Evolutionary conservation across 2,888 invertebrate species (phyloP), one percentile per base, ranked within the genome.

Genomic region (Apodemia duryi): DNA sequence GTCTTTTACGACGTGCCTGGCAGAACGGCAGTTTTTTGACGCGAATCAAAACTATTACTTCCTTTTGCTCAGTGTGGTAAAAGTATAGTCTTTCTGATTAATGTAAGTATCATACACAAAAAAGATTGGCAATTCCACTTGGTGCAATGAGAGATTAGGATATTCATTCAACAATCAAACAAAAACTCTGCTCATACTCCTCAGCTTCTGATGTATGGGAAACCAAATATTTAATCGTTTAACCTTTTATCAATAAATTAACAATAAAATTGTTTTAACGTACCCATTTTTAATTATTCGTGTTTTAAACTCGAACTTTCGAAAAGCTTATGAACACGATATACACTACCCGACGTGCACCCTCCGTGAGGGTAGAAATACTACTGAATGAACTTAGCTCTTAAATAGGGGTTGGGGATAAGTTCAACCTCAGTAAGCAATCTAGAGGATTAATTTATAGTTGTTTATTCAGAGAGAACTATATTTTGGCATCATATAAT

Each of bases 401-500:
- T 6, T 1, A 13, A 13, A 57, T 60, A 60, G 60, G 60, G 60
- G 60, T 35, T 60, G 60, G 35, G n/a, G 13, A 57, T 57, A 35
- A n/a, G 13, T 60, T 60, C 35, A 35, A 35, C 32, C 32, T 51
- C 51, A 35, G 32, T 35, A 35, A 35, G 32, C 32, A 6, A n/a
- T 32, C 11, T 35, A 35, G 13, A 35, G 35, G 32, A 60, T 60
- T 32, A 60, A 60, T 35, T 60, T 60, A 60, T 32, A 57, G 35
- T n/a, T 60, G 60, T 60, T 60, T 60, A 60, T 60, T 60, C 32
- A 60, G 60, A 29, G 35, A 32, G 13, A 60, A 60, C 60, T 60
- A 35, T 60, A 60, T 60, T 60, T 60, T 35, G 35, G 60, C 60
- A 2, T 60, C n/a, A n/a, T 60, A 35, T 51, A 6, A 7, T 51